Percentiles rank a stretch among this genome's conserved stretches.
Conservation (phyloP, 2,113 vertebrate genomes). For the Thalassarche chlororhynchos region DNA sequence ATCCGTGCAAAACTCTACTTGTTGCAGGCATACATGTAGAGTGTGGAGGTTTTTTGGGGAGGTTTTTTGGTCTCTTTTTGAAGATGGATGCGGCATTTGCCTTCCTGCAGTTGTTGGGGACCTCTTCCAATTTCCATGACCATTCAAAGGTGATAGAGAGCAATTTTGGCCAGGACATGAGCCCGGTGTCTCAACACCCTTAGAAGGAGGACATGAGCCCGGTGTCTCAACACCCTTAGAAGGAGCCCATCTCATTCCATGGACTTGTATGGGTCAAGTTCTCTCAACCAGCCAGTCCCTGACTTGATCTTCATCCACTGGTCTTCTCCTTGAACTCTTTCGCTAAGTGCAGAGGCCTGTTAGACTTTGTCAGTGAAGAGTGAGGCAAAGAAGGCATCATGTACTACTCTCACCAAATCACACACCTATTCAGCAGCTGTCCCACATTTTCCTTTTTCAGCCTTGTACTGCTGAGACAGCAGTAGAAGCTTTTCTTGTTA, state of each 20-base stretch:
- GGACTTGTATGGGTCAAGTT: neutral
- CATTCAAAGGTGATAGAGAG: neutral
- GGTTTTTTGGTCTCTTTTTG: neutral
- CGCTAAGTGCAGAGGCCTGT: neutral
- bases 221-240: neutral
- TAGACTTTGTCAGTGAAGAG: neutral
- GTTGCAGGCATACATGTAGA: neutral
- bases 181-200: neutral
- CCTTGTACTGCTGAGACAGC: neutral
- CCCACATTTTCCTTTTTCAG: neutral
- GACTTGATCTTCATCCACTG: neutral
- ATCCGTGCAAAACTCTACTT: neutral
- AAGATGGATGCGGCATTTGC: neutral
- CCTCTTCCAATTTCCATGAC: neutral
- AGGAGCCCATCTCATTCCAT: neutral
- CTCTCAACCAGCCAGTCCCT: neutral
- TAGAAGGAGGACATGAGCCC: neutral
- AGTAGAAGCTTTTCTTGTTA: neutral
- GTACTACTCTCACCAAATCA: neutral
- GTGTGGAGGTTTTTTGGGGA: no score
- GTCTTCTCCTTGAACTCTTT: neutral
- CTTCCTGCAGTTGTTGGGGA: neutral
- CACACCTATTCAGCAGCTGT: neutral
- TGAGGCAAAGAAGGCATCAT: neutral
- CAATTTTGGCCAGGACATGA: neutral